Evolutionary conservation across 2,888 invertebrate genomes (phyloP), one percentile per base, ranked within the genome.

Genomic region (Oasisia sp.): DNA sequence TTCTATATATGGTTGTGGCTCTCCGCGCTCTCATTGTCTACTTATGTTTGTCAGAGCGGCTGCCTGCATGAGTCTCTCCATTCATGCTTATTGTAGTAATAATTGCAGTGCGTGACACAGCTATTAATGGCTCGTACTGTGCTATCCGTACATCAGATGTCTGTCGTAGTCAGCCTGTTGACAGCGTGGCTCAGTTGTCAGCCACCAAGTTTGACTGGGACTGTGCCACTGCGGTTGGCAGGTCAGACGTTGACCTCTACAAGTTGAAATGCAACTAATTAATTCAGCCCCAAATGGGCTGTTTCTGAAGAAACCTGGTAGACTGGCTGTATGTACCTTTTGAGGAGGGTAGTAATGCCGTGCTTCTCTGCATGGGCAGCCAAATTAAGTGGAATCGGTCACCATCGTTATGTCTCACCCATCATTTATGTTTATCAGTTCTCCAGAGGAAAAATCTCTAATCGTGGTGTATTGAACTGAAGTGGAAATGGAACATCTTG

Each of bases 1-100:
- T 19, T 74, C 74, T 74, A 74, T 74, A 74, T 74, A 74, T 74
- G 74, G 74, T 74, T 74, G n/a, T 74, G 74, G 74, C 74, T 74
- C 27, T 74, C 19, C 2, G 74, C 27, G 19, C 74, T 74, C 74
- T 74, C 74, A 74, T 74, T 74, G 74, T 74, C 74, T 27, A 74
- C 74, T 74, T 74, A 74, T 74, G 27, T 27, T 74, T 74, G 74
- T 74, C 74, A 27, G 74, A 74, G 74, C 74, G 19, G 74, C n/a
- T 74, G 74, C 74, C 74, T 1, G 74, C 74, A 74, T 74, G 74
- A 74, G 74, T 74, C 74, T 74, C 74, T 74, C 74, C 74, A 74
- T 74, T 74, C 74, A 74, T 74, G 74, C 74, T 74, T 74, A n/a
- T 74, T 74, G 74, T 74, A 27, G 74, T 74, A 14, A 74, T 74